phyloP scores from a whole-genome alignment of 2,888 invertebrate species.

The Parnassius smintheus region DNA sequence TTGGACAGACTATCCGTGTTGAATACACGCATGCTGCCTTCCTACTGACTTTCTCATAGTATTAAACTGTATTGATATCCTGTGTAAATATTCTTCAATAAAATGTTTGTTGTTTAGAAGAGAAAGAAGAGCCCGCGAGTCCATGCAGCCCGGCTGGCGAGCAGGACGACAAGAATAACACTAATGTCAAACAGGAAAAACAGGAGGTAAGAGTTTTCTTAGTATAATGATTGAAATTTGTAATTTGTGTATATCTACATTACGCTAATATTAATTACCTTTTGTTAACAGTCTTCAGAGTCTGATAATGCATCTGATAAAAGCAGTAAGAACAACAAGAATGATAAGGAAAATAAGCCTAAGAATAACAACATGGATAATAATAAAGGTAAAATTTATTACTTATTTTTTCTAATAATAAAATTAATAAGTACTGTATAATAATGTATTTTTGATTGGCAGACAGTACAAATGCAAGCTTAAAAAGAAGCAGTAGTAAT shows the following conservation, averaged over 20 bases:
- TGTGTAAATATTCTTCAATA: not conserved
- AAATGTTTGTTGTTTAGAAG: slow-evolving; percentile 44
- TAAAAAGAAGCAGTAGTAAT: slow-evolving; percentile 58
- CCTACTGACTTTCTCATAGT: slow-evolving; percentile 50
- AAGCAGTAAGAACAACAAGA: slow-evolving; percentile 64
- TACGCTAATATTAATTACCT: not conserved
- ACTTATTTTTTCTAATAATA: too few relatives aligned
- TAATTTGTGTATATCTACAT: not conserved
- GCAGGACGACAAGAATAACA: slow-evolving; percentile 35
- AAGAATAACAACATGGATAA: slow-evolving; percentile 67
- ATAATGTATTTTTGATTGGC: not conserved
- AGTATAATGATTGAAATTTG: too few relatives aligned
- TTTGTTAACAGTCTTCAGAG: slow-evolving; percentile 63
- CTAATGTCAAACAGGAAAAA: slow-evolving; percentile 62
- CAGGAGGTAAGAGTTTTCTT: slow-evolving; percentile 51
- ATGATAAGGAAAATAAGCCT: slow-evolving; percentile 72
- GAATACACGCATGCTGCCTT: slow-evolving; percentile 68
- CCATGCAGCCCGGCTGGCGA: slow-evolving; percentile 52
- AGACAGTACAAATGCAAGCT: slow-evolving; percentile 44
- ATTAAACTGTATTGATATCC: too few relatives aligned
- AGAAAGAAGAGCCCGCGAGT: slow-evolving; percentile 62
- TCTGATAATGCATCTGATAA: slow-evolving; percentile 73
- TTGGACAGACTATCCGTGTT: slow-evolving; percentile 50
- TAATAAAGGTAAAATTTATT: slow-evolving; percentile 51
- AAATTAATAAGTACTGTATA: too few relatives aligned